These are phyloP conservation scores for Aldrovandia affinis DNA, from an alignment of 2,797 vertebrate genomes.

Conservation along the genomic window DNA sequence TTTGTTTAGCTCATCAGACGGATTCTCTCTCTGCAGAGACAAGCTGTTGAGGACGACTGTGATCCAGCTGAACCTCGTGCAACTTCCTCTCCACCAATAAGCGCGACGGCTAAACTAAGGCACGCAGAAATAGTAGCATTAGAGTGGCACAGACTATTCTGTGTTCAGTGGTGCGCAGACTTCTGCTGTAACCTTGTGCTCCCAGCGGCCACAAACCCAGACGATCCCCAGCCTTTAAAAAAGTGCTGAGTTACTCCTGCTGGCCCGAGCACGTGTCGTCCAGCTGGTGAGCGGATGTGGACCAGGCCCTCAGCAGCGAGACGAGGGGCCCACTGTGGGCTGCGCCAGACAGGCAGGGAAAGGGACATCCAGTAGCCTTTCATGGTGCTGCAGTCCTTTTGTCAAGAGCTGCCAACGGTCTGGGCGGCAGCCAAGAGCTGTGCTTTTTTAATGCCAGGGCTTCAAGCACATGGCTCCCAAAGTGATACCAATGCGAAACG, in stretches of 20 bases:
- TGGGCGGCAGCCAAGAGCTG: conserved; percentile 29
- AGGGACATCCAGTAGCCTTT: conserved; percentile 1
- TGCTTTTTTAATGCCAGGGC: background rate
- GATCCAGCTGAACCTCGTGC: too few relatives aligned
- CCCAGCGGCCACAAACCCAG: too few relatives aligned
- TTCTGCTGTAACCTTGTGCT: too few relatives aligned
- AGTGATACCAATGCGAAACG: conserved; percentile 22
- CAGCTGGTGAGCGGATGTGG: too few relatives aligned
- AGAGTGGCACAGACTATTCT: too few relatives aligned
- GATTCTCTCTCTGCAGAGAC: too few relatives aligned
- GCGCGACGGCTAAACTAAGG: too few relatives aligned
- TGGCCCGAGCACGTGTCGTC: background rate
- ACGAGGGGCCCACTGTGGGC: background rate
- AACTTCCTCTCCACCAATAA: too few relatives aligned
- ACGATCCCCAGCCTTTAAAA: background rate
- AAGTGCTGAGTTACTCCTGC: background rate
- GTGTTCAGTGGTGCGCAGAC: too few relatives aligned
- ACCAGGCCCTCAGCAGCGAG: background rate
- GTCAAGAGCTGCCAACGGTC: conserved; percentile 25
- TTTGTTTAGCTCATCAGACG: too few relatives aligned
- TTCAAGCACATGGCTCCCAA: conserved; percentile 26
- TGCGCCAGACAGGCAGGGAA: background rate
- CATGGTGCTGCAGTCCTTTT: conserved; percentile 22
- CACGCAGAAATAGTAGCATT: too few relatives aligned
- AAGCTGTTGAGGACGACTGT: too few relatives aligned